Conservation (phyloP, 2,113 vertebrate genomes). For the Sinocyclocheilus anophthalmus region DNA sequence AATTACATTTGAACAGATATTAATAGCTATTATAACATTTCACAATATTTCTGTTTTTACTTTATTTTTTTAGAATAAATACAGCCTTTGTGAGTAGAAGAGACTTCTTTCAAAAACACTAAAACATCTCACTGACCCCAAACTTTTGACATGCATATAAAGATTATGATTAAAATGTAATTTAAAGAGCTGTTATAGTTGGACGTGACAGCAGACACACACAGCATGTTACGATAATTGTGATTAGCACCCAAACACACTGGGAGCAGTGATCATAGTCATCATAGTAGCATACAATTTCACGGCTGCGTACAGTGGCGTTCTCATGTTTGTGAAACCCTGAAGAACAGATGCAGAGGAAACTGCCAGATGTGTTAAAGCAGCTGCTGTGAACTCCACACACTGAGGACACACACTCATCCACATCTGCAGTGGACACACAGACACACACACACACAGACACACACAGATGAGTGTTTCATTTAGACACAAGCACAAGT, state of each 20-base stretch:
- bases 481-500: not conserved
- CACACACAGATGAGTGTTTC: not conserved
- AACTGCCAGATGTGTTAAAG: slow-evolving; percentile 62
- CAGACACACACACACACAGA: too few species aligned
- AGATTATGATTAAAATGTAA: too few species aligned
- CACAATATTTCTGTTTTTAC: too few species aligned
- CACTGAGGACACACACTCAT: slow-evolving; percentile 54
- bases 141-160: too few species aligned
- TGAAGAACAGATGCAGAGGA: slow-evolving; percentile 56
- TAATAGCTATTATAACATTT: too few species aligned
- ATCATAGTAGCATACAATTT: too few species aligned
- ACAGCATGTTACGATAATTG: not conserved
- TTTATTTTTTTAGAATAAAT: too few species aligned
- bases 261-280: not conserved
- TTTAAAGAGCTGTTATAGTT: not conserved
- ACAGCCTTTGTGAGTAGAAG: too few species aligned
- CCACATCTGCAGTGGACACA: slow-evolving; percentile 56
- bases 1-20: too few species aligned
- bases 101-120: too few species aligned
- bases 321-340: slow-evolving; percentile 50
- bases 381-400: slow-evolving; percentile 60
- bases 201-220: slow-evolving; percentile 2
- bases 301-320: too few species aligned
- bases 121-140: too few species aligned
- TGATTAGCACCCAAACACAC: not conserved